Base-by-base conservation (phyloP, 1,140 invertebrate genomes). In the Paracyclopina nana region DNA sequence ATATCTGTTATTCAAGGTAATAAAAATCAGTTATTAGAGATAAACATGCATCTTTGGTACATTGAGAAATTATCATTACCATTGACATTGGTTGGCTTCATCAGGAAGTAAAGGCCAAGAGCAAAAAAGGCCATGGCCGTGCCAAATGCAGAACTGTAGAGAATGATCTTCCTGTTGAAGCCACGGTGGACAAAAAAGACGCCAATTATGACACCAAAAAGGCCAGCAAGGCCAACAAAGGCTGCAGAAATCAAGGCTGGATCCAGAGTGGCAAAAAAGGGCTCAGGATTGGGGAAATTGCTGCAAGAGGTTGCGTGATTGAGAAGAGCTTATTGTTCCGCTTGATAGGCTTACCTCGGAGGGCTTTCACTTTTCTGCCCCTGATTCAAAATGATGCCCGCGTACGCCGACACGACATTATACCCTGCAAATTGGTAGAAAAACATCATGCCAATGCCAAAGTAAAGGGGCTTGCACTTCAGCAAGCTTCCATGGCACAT, bases 371-470 rank as follows among this genome's bases (percentile, higher is more conserved):
- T n/a, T n/a, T n/a, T n/a, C n/a, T n/a, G n/a, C 34, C 5, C 20
- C 34, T 38, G 34, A 4, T 38, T 38, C n/a, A 8, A 38, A 38
- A 38, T 38, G 14, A 20, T 16, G 8, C n/a, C 34, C 9, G 34
- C 34, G 8, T 38, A 38, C n/a, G 20, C 14, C 14, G n/a, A 38
- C 14, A 48, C 28, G 25, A 48, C 45, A 29, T 16, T 48, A 29
- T 48, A 48, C 4, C 45, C 45, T 9, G 45, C 45, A 48, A 48
- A 48, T 48, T 48, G 45, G n/a, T 48, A 48, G 27, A 48, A 48
- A 48, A 48, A 29, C 45, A 48, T 48, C n/a, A n/a, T n/a, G n/a
- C n/a, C n/a, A n/a, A n/a, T n/a, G n/a, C n/a, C n/a, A n/a, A n/a
- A n/a, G n/a, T n/a, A n/a, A n/a, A n/a, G n/a, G n/a, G n/a, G n/a